Percentiles rank a stretch among this genome's conserved stretches.
Conservation (phyloP, 2,113 vertebrate genomes). For the Forbesichthys agassizii region DNA sequence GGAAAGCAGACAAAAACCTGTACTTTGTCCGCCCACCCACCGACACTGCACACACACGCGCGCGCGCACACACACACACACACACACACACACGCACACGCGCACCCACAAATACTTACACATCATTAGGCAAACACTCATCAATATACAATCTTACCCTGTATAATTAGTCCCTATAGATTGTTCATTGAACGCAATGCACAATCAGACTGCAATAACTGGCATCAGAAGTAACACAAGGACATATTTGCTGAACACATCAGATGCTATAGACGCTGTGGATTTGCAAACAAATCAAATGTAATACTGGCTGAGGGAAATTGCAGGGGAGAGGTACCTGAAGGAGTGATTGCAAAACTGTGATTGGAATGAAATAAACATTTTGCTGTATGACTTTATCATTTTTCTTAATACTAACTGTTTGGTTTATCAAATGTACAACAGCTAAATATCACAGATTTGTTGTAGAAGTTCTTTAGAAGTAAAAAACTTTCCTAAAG, state of each 20-base stretch:
- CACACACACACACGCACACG: conserved; percentile 9
- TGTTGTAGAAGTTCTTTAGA: no score
- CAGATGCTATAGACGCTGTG: not conserved
- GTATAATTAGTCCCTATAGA: conserved; percentile 66
- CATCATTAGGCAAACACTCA: conserved; percentile 40
- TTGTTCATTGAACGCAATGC: conserved; percentile 50
- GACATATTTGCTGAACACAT: conserved; percentile 49
- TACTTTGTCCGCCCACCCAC: conserved; percentile 2
- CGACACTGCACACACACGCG: no score
- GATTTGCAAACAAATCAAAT: conserved; percentile 9
- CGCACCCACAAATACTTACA: not conserved
- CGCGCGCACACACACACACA: not conserved
- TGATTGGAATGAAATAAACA: no score
- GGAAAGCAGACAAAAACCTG: conserved; percentile 38
- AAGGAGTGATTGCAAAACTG: no score
- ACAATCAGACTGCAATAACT: conserved; percentile 47
- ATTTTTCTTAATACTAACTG: no score
- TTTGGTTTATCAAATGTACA: no score
- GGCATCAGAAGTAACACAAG: conserved; percentile 43
- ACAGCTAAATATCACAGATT: no score
- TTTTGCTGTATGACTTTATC: no score
- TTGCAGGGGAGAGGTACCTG: not conserved
- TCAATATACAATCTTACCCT: conserved; percentile 60
- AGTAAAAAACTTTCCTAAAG: no score
- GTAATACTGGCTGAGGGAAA: conserved; percentile 6